A percentile compares a stretch with the other conserved stretches of the same genome.
Evolutionary conservation across 2,888 invertebrate genomes (phyloP).

Genomic region (Torymus texanus): DNA sequence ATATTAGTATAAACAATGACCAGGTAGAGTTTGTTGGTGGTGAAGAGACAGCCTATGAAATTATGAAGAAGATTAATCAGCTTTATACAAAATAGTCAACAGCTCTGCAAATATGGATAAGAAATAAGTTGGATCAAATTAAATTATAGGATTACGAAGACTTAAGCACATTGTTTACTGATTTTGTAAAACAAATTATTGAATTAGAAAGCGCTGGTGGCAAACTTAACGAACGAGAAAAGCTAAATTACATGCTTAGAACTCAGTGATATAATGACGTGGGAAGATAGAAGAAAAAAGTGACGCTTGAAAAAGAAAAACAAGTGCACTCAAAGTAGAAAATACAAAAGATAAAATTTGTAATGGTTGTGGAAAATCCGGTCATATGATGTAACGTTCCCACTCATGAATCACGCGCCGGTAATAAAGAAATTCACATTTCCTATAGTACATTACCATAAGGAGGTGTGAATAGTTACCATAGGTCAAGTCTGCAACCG

Average conservation of each 20-base stretch:
- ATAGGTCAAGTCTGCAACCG: too few species aligned
- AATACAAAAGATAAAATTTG: background rate
- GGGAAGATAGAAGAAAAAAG: background rate
- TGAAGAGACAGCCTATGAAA: background rate
- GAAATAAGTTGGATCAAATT: background rate
- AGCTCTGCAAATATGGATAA: conserved; percentile 7
- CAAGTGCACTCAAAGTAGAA: background rate
- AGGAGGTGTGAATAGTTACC: too few species aligned
- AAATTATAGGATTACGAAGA: conserved; percentile 25
- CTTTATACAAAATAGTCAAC: background rate
- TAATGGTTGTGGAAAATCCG: background rate
- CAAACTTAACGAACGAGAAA: background rate
- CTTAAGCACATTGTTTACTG: conserved; percentile 13
- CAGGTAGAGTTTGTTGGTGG: background rate
- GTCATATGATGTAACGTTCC: too few species aligned
- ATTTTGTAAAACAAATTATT: conserved; percentile 44
- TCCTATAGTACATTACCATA: too few species aligned
- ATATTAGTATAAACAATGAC: background rate
- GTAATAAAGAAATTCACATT: too few species aligned
- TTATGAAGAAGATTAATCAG: conserved; percentile 1
- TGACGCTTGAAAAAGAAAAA: background rate
- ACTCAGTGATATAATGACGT: background rate
- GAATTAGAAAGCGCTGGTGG: conserved; percentile 55
- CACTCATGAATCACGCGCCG: too few species aligned
- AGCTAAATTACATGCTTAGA: too few species aligned